Base-by-base conservation (phyloP, 2,888 invertebrate species). In the Scaptomyza reducta region DNA sequence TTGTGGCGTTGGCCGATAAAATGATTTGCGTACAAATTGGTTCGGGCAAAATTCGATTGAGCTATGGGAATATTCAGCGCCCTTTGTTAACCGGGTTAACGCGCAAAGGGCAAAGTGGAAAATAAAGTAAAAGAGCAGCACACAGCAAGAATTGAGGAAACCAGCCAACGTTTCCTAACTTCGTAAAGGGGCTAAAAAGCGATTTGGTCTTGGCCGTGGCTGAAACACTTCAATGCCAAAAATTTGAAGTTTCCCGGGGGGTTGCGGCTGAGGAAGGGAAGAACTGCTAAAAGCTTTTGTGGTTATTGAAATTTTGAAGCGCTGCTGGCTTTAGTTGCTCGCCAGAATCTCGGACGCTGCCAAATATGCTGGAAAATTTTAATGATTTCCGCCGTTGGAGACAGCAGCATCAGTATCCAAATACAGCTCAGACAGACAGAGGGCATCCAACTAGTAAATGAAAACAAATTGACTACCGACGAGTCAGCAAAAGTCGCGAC, bases 11-110 rank as follows among this genome's bases (percentile, higher is more conserved):
- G 66, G 64, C 75, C 79, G 74, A 83, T 89, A 88, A 89, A 89
- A 89, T 89, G 87, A 88, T 89, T 88, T 88, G 85, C 86, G 89
- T 89, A 88, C 86, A 89, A 89, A 89, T 89, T 88, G 88, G 82
- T 83, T 89, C 70, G 77, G 79, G 79, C 76, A 56, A 85, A 88
- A 89, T 84, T 88, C 89, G 84, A 89, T 89, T 87, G 86, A 84
- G 83, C 79, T 86, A 79, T 78, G 87, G 82, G 86, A 88, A 87
- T 88, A 76, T 84, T 78, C 81, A 68, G 69, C 65, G 71, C 68
- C 82, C 83, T 79, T 89, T 87, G 80, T 89, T 84, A 87, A 78
- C 80, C 76, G 73, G 73, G 82, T 78, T 84, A 79, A 74, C 70
- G 70, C 67, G 75, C 68, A 71, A 71, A 65, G 59, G 73, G 65